Base-by-base conservation (phyloP, 2,113 vertebrate genomes). In the Anser cygnoides region DNA sequence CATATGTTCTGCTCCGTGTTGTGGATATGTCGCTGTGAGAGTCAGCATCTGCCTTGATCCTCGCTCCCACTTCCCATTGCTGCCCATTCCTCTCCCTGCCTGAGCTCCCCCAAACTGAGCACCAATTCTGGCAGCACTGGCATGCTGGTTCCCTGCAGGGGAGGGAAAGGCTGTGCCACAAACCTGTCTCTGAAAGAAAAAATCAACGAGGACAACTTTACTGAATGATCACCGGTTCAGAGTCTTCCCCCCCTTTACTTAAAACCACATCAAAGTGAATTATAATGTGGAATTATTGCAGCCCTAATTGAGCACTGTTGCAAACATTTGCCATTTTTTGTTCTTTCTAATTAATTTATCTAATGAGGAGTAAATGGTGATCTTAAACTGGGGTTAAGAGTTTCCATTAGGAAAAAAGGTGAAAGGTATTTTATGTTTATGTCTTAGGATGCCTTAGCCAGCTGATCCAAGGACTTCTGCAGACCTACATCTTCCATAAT, bases 291-390 rank as follows among this genome's bases (percentile, higher is more conserved):
- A 95, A 68, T 87, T 67, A 16, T 8, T 59, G 13, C 18, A 73
- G 54, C 13, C 12, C 16, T 90, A 91, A 92, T 25, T 62, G 57
- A 95, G 22, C 43, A n/a, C 29, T 74, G 58, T 87, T 84, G 39
- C 52, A 96, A 96, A 95, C 54, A 87, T 62, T 70, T 84, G 14
- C 37, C 71, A 2, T 62, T 50, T 97, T 88, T 93, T 90, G 70
- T 91, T 97, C 92, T 92, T 90, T 65, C 68, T 94, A 93, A 52
- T 52, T 25, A 11, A 52, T 52, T 52, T 52, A 25, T 52, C 50
- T 52, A 52, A 52, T 52, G 37, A 67, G 62, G 28, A 58, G 28
- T 46, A 71, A 91, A 67, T 72, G 12, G 29, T 62, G 21, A 70
- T 29, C 21, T 87, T 77, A 44, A 74, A 12, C 13, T 55, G 50